Evolutionary conservation across 1,140 invertebrate genomes (phyloP).

Genomic region (Euura saliciscinereae): DNA sequence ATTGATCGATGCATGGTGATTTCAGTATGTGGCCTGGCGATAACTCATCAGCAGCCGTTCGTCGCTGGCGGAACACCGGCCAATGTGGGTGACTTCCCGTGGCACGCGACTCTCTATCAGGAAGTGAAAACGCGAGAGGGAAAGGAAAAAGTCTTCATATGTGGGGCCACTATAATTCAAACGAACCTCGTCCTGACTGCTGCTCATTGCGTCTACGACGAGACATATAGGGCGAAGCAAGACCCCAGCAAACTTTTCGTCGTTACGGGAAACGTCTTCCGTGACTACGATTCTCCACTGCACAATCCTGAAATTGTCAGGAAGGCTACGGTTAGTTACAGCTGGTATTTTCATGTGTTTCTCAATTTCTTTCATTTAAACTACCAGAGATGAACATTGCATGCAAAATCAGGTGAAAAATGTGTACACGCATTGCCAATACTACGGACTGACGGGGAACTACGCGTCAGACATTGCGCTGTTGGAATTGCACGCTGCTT

Average conservation of each 20-base stretch:
- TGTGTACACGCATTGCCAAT: constrained; percentile 44
- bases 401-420: constrained; percentile 40
- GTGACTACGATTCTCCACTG: constrained; percentile 41
- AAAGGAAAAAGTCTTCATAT: constrained; percentile 44
- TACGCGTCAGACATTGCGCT: constrained; percentile 23
- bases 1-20: constrained; percentile 9
- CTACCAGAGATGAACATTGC: no score
- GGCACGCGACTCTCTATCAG: constrained; percentile 55
- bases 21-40: constrained; percentile 47
- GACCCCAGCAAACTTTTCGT: constrained; percentile 34
- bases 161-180: constrained; percentile 51
- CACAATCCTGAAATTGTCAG: constrained; percentile 37
- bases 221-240: constrained; percentile 19
- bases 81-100: constrained; percentile 49
- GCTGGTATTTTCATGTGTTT: not conserved
- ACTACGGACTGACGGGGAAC: constrained; percentile 44
- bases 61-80: constrained; percentile 40
- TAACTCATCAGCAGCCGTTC: constrained; percentile 26
- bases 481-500: no score
- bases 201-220: constrained; percentile 54
- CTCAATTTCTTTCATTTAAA: no score
- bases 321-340: constrained; percentile 32
- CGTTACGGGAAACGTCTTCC: constrained; percentile 46
- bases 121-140: not conserved
- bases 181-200: constrained; percentile 49